Evolutionary conservation across 2,797 vertebrate species (phyloP), one percentile per base, ranked within the genome.

Genomic region (Eulemur albifrons): DNA sequence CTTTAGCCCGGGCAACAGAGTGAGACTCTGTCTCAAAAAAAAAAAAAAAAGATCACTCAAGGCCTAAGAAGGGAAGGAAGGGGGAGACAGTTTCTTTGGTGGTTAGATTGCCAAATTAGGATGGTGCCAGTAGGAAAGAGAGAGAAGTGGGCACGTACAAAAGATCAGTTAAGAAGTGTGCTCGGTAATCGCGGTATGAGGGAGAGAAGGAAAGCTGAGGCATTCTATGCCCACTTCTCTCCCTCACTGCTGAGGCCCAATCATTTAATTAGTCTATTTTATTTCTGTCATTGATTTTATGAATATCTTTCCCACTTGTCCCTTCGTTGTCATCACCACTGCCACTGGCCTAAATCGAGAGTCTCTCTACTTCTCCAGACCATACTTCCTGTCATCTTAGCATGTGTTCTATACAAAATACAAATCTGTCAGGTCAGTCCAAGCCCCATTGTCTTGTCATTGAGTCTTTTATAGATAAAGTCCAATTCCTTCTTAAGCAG

Each of bases 391-490:
- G 63, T 59, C 52, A 32, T 54, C 40, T 76, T 88, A 93, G 61
- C 35, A 40, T 90, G 65, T 8, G 13, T 88, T 40, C 43, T 83
- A 48, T 35, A 65, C 79, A 75, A 93, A 97, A 63, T 35, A 38
- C 70, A 93, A 85, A 88, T 50, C 88, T 81, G 40, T 93, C 35
- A 81, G 88, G 72, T 90, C 77, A 69, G 32, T 61, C 89, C 7
- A 73, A 72, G 27, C 30, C 61, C 50, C 45, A 48, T 50, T 95
- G 45, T 94, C 45, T 81, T 77, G 57, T 76, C 72, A 21, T 45
- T 90, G 76, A 61, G 65, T 72, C 52, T 86, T 14, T 88, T 95
- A 79, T 5, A 92, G 59, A 92, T 52, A 73, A 86, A 92, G 38
- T 90, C 14, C 45, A 90, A n/a, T 93, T 38, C 48, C 50, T 90